These are phyloP conservation scores for Metridium senile DNA, from an alignment of 92 coral and sea anemone species.

Conservation along the genomic window DNA sequence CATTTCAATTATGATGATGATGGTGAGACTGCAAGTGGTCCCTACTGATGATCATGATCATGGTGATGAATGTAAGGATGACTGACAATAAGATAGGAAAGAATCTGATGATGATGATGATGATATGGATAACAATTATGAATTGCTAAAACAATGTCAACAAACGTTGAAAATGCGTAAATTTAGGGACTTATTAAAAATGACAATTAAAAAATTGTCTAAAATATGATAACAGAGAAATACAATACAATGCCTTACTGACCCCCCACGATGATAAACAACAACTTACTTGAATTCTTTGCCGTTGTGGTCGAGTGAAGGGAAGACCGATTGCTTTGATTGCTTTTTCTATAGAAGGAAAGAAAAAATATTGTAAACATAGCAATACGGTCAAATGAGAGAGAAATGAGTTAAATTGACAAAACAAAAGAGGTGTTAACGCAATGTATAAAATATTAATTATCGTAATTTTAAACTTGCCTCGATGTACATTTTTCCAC, in stretches of 20 bases:
- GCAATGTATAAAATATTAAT: neutral
- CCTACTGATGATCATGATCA: too few species aligned
- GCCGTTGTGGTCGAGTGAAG: neutral
- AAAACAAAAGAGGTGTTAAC: neutral
- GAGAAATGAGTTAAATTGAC: neutral
- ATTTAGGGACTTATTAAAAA: too few species aligned
- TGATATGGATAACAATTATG: too few species aligned
- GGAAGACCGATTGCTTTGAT: neutral
- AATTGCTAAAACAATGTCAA: too few species aligned
- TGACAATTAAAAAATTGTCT: too few species aligned
- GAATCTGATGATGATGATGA: too few species aligned
- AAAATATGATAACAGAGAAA: neutral
- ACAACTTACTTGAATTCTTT: conserved; percentile 5
- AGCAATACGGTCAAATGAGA: neutral
- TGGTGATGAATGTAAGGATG: too few species aligned
- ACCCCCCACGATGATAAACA: neutral
- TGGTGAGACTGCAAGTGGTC: too few species aligned
- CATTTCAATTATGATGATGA: too few species aligned
- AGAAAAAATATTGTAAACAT: neutral
- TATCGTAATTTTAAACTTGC: neutral
- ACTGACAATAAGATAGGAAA: too few species aligned
- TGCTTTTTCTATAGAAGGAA: neutral
- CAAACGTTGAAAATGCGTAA: too few species aligned
- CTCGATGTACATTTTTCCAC: conserved; percentile 21
- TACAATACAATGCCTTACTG: neutral